Conservation (phyloP, 64 coral and sea anemone species). For the Stylophora pistillata region DNA sequence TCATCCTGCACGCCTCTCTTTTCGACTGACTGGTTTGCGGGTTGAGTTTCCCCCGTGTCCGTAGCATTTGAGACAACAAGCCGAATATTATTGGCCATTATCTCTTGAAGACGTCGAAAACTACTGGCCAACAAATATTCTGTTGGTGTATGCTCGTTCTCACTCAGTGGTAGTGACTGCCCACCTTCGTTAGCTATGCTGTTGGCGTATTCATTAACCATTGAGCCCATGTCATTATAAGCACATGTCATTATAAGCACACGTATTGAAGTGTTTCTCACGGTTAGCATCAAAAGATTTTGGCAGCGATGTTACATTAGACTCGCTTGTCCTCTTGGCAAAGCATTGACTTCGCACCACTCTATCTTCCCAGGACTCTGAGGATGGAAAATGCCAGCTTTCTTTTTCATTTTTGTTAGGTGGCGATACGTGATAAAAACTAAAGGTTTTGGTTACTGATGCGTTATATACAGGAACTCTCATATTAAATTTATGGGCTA, state of each 20-base stretch:
- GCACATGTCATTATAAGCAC: no score
- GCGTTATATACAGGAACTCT: no score
- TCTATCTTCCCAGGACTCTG: no score
- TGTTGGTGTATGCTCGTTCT: not conserved
- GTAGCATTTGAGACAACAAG: not conserved
- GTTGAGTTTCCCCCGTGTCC: not conserved
- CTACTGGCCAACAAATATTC: not conserved
- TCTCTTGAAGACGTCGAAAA: not conserved
- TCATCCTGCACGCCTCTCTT: slow-evolving; percentile 1
- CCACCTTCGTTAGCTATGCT: not conserved
- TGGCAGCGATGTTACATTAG: no score
- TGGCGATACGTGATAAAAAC: no score
- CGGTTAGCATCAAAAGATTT: not conserved
- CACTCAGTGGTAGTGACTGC: not conserved
- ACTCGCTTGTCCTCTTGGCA: not conserved
- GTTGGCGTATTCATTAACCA: not conserved
- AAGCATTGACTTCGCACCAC: not conserved
- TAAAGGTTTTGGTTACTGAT: no score
- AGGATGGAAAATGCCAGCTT: slow-evolving; percentile 31
- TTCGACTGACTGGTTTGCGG: not conserved
- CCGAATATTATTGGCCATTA: not conserved
- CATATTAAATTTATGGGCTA: no score
- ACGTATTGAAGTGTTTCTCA: not conserved
- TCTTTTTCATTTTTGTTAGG: not conserved
- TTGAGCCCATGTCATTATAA: not conserved